These are phyloP conservation scores for Strigamia maritima DNA, from an alignment of 2,888 invertebrate species.

Conservation along the genomic window DNA sequence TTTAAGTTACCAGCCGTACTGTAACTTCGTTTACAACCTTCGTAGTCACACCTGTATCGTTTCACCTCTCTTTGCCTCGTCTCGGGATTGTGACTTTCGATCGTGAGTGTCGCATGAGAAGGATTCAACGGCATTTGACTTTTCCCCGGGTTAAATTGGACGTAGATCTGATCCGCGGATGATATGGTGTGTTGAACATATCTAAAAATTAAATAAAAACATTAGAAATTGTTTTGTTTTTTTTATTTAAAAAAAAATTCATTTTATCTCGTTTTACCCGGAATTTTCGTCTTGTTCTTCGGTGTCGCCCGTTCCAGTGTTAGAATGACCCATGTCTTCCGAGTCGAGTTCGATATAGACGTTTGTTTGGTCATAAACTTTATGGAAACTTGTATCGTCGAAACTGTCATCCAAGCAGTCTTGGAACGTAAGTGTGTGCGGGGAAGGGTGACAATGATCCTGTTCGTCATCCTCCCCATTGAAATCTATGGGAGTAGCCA, in stretches of 20 bases:
- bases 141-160: conserved; percentile 67
- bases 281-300: conserved; percentile 39
- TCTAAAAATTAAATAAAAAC: conserved; percentile 51
- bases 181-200: conserved; percentile 68
- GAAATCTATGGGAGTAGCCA: neutral
- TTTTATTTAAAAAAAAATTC: neutral
- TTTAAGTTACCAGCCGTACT: conserved; percentile 90
- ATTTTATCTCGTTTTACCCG: neutral
- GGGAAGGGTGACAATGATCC: neutral
- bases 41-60: conserved; percentile 81
- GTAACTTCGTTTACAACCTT: conserved; percentile 81
- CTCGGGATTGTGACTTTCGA: conserved; percentile 62
- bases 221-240: neutral
- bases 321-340: conserved; percentile 11
- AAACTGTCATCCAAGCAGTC: conserved; percentile 38
- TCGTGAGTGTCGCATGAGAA: conserved; percentile 65
- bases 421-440: conserved; percentile 36
- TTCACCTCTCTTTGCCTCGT: conserved; percentile 62
- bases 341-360: conserved; percentile 33
- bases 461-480: neutral
- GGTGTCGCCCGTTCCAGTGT: neutral
- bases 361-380: conserved; percentile 34
- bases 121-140: conserved; percentile 65
- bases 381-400: conserved; percentile 30
- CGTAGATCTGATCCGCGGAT: conserved; percentile 64